Conservation (phyloP, 2,113 vertebrate species). For the Pelobates fuscus region DNA sequence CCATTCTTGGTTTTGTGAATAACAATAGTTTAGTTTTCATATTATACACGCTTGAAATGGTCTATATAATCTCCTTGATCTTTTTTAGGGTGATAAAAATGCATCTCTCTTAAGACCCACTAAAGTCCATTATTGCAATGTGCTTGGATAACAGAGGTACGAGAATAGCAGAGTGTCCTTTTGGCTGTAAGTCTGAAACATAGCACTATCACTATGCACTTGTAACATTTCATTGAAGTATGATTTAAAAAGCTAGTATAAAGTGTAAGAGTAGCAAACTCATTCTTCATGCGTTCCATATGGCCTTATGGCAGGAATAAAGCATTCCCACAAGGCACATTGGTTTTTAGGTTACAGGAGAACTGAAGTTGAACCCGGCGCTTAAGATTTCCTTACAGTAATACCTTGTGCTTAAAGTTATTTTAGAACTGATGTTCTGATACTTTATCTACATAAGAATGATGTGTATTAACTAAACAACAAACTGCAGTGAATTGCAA, state of each 20-base stretch:
- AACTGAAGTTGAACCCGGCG: slow-evolving; percentile 42
- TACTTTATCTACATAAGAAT: too few relatives aligned
- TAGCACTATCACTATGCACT: slow-evolving; percentile 18
- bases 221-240: slow-evolving; percentile 3
- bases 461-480: too few relatives aligned
- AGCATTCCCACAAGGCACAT: slow-evolving; percentile 45
- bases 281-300: slow-evolving; percentile 44
- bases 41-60: too few relatives aligned
- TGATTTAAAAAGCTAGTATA: slow-evolving; percentile 19
- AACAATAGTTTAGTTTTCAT: too few relatives aligned
- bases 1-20: too few relatives aligned
- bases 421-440: too few relatives aligned
- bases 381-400: neutral
- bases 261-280: slow-evolving; percentile 29
- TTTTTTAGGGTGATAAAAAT: too few relatives aligned
- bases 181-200: slow-evolving; percentile 29
- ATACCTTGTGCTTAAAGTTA: too few relatives aligned
- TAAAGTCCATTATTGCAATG: too few relatives aligned
- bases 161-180: slow-evolving; percentile 11
- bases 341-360: slow-evolving; percentile 23
- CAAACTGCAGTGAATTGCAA: too few relatives aligned
- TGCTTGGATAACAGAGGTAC: neutral
- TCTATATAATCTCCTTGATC: too few relatives aligned
- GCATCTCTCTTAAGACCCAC: too few relatives aligned
- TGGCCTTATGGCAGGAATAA: slow-evolving; percentile 41